A percentile compares a stretch with the other conserved stretches of the same genome.
phyloP scores from a whole-genome alignment of 1,140 invertebrate genomes.

The Drosophila albomicans region DNA sequence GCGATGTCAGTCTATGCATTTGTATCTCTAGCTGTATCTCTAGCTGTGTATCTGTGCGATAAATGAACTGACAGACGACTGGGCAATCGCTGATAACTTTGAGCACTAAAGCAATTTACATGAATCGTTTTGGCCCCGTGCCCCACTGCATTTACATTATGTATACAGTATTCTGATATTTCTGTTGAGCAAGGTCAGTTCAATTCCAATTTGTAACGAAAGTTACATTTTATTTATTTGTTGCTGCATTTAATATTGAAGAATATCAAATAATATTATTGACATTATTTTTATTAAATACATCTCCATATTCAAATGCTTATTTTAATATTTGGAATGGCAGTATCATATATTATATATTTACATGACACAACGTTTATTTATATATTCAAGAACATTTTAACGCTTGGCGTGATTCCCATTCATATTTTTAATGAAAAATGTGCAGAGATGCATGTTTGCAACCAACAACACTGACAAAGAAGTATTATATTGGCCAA shows the following conservation, averaged over 20 bases:
- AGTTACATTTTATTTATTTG: neutral
- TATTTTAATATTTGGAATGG: neutral
- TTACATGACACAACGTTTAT: constrained; percentile 28
- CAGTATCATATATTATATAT: neutral
- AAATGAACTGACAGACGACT: constrained; percentile 62
- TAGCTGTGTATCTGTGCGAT: constrained; percentile 35
- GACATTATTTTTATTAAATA: neutral
- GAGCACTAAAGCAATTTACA: constrained; percentile 49
- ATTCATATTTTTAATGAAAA: constrained; percentile 53
- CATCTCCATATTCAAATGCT: neutral
- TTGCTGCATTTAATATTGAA: neutral
- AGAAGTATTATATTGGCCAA: constrained; percentile 37
- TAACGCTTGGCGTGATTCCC: constrained; percentile 50
- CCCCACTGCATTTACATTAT: constrained; percentile 33
- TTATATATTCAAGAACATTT: constrained; percentile 70
- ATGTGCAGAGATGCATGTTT: constrained; percentile 54
- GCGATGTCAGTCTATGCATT: constrained; percentile 44
- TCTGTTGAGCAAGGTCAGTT: constrained; percentile 43
- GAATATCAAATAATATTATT: constrained; percentile 1
- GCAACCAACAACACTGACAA: constrained; percentile 25
- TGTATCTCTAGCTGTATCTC: constrained; percentile 12
- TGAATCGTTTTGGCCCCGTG: constrained; percentile 39
- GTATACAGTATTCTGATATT: neutral
- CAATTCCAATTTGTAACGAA: neutral
- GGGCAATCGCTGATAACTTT: constrained; percentile 52